Conservation (phyloP, 2,797 vertebrate genomes). For the Eupleurogrammus muticus region DNA sequence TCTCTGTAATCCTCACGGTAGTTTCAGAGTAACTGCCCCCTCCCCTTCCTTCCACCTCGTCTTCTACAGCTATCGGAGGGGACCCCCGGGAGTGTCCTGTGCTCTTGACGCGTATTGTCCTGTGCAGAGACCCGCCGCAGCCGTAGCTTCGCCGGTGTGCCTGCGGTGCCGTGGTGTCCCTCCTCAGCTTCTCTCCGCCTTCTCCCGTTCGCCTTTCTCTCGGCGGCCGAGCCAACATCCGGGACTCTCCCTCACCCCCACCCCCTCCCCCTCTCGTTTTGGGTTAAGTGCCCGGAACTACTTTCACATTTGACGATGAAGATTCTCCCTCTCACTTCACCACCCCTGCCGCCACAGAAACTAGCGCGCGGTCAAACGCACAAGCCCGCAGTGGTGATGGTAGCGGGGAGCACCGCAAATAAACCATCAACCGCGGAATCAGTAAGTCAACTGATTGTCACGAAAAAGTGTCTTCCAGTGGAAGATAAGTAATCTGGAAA, state of each 20-base stretch:
- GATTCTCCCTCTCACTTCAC: conserved; percentile 27
- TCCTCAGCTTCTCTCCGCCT: conserved; percentile 82
- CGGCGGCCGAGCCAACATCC: conserved; percentile 85
- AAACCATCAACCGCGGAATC: conserved; percentile 5
- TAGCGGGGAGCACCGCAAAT: not conserved
- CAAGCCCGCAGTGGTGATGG: conserved; percentile 41
- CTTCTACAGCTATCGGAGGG: conserved; percentile 64
- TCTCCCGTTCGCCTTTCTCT: conserved; percentile 86
- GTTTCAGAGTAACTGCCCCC: conserved; percentile 79
- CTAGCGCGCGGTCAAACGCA: conserved; percentile 71
- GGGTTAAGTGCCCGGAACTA: conserved; percentile 85
- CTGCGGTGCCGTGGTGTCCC: conserved; percentile 81
- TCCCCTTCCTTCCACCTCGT: conserved; percentile 70
- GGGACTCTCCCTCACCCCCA: conserved; percentile 74
- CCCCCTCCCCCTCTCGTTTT: conserved; percentile 36
- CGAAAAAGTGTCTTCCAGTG: not conserved
- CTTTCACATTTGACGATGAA: conserved; percentile 76
- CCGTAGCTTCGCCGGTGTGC: conserved; percentile 81
- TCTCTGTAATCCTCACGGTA: conserved; percentile 80
- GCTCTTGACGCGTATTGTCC: conserved; percentile 71
- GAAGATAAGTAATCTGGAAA: not conserved
- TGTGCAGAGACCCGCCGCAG: conserved; percentile 68
- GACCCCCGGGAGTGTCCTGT: conserved; percentile 69
- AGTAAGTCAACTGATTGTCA: not conserved
- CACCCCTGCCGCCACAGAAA: conserved; percentile 77